Percentiles rank a stretch among this genome's conserved stretches.
These are phyloP conservation scores for Mythimna vitellina DNA, from an alignment of 2,888 invertebrate species.

Conservation along the genomic window DNA sequence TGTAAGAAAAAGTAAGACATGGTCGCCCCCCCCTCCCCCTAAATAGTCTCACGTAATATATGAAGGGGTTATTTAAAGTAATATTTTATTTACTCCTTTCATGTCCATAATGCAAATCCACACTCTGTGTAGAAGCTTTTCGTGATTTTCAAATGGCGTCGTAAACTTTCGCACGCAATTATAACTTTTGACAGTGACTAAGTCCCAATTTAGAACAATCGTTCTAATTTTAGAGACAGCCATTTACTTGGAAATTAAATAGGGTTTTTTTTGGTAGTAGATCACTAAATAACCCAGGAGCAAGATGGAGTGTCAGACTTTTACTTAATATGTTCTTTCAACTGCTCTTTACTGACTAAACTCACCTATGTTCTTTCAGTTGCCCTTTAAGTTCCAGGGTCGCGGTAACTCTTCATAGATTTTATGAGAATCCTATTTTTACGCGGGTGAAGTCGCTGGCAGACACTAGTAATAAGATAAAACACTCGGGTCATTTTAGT, in stretches of 20 bases:
- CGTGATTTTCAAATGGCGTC: conserved; percentile 26
- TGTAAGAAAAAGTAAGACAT: too few relatives aligned
- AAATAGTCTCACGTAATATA: too few relatives aligned
- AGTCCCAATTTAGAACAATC: conserved; percentile 29
- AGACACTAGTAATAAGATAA: conserved; percentile 9
- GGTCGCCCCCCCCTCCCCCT: too few relatives aligned
- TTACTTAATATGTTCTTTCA: too few relatives aligned
- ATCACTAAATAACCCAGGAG: too few relatives aligned
- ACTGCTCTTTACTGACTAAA: too few relatives aligned
- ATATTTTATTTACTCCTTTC: not conserved
- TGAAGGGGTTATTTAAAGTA: too few relatives aligned
- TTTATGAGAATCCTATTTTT: too few relatives aligned
- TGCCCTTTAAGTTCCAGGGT: too few relatives aligned
- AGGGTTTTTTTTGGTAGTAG: not conserved
- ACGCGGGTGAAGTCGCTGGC: not conserved
- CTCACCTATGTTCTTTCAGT: too few relatives aligned
- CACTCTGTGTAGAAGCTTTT: not conserved
- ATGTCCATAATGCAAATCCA: conserved; percentile 1
- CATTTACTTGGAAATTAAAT: conserved; percentile 12
- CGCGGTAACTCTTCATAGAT: too few relatives aligned
- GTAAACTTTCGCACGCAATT: conserved; percentile 38
- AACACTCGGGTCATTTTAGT: conserved; percentile 22
- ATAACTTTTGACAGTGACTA: conserved; percentile 45
- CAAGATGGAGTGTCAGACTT: too few relatives aligned
- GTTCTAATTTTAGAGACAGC: conserved; percentile 38